These are phyloP conservation scores for Crypturellus undulatus DNA, from an alignment of 2,113 vertebrate species.

Conservation along the genomic window DNA sequence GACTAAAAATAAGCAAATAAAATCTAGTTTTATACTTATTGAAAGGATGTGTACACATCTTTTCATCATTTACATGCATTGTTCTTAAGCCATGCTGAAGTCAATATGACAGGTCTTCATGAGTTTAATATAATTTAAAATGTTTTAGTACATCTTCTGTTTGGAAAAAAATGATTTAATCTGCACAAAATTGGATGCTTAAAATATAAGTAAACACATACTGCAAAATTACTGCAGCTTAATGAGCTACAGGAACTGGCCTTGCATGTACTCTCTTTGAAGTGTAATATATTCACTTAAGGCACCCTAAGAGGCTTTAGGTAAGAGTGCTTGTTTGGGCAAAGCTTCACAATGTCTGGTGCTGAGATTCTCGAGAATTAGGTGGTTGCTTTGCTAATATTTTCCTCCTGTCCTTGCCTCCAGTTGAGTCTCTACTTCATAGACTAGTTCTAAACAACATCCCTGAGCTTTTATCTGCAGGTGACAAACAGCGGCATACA, in stretches of 20 bases:
- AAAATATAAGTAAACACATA: not conserved
- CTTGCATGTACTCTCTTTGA: not conserved
- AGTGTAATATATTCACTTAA: not conserved
- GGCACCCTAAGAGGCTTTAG: not conserved
- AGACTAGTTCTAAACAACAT: constrained; percentile 41
- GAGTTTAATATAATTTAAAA: not conserved
- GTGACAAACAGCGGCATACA: constrained; percentile 68
- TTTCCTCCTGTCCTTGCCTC: constrained; percentile 26
- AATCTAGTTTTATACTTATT: not conserved
- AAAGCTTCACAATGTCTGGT: constrained; percentile 28
- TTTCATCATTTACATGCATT: not conserved
- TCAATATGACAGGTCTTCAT: not conserved
- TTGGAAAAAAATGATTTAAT: not conserved
- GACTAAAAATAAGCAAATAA: not conserved
- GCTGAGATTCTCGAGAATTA: constrained; percentile 37
- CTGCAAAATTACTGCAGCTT: constrained; percentile 27
- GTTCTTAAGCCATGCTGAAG: rapidly evolving
- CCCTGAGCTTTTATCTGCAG: constrained; percentile 65
- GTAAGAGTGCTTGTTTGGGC: constrained; percentile 19
- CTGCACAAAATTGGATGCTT: not conserved
- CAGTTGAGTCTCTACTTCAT: constrained; percentile 27
- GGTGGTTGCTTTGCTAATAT: constrained; percentile 35
- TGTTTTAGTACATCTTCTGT: not conserved
- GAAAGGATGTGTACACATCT: not conserved
- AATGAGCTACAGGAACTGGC: constrained; percentile 1